phyloP scores from a whole-genome alignment of 35 echinoderm and acorn worm species.

The Patiria miniata region DNA sequence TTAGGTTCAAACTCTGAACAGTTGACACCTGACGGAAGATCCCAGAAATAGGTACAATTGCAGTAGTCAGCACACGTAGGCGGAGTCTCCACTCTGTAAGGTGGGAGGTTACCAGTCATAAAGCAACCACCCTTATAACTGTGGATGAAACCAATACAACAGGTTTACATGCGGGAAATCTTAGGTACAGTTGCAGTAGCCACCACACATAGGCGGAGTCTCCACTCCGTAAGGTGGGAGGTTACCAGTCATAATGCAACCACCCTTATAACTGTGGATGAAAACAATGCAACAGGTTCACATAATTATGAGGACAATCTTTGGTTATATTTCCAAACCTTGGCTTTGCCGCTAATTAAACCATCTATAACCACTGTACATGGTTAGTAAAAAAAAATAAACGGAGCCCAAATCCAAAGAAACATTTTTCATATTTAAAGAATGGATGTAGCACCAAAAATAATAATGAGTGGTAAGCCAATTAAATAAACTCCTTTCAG shows the following conservation, averaged over 20 bases:
- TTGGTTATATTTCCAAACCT: too few species aligned
- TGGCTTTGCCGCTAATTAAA: too few species aligned
- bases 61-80: slow-evolving; percentile 76
- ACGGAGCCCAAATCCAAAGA: too few species aligned
- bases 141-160: background rate
- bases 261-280: slow-evolving; percentile 60
- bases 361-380: too few species aligned
- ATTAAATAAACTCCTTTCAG: too few species aligned
- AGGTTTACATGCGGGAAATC: background rate
- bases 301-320: background rate
- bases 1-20: slow-evolving; percentile 66
- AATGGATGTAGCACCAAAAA: too few species aligned
- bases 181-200: background rate
- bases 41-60: slow-evolving; percentile 67
- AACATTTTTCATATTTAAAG: too few species aligned
- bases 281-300: background rate
- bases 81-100: slow-evolving; percentile 34
- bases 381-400: too few species aligned
- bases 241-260: slow-evolving; percentile 76
- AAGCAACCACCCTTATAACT: slow-evolving; percentile 78
- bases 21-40: slow-evolving; percentile 34
- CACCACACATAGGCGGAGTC: slow-evolving; percentile 52
- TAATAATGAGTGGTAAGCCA: too few species aligned
- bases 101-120: slow-evolving; percentile 63
- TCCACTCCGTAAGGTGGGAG: slow-evolving; percentile 47